Conservation (phyloP, 2,113 vertebrate species). For the Cottus gobio region DNA sequence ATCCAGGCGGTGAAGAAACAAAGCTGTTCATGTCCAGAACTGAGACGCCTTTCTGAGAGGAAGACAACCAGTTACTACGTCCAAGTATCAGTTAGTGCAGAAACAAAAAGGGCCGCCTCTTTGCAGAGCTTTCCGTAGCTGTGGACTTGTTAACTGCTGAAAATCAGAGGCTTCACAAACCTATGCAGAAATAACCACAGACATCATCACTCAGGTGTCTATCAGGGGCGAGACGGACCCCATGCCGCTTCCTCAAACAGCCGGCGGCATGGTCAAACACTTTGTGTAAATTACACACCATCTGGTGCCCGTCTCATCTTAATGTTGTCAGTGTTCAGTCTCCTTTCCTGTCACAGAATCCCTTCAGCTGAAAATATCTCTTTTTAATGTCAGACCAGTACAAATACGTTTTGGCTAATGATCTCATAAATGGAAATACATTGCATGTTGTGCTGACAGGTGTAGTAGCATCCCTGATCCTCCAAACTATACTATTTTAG, state of each 20-base stretch:
- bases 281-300: background rate
- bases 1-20: conserved; percentile 13
- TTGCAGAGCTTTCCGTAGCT: background rate
- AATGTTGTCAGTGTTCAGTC: background rate
- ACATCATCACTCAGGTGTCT: background rate
- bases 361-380: background rate
- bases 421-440: background rate
- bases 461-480: background rate
- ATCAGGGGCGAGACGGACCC: background rate
- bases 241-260: background rate
- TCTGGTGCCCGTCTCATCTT: background rate
- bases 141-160: background rate
- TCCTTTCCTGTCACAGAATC: background rate
- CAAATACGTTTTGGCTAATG: background rate
- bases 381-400: background rate
- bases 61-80: background rate
- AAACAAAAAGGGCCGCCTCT: background rate
- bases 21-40: background rate
- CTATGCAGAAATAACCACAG: background rate
- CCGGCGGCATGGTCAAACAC: background rate
- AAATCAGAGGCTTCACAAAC: background rate
- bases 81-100: background rate
- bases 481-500: background rate
- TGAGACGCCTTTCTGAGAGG: background rate
- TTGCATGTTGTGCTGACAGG: background rate